Percentiles rank a stretch among this genome's conserved stretches.
phyloP scores from a whole-genome alignment of 2,797 vertebrate genomes.

The Tragopan temminckii region DNA sequence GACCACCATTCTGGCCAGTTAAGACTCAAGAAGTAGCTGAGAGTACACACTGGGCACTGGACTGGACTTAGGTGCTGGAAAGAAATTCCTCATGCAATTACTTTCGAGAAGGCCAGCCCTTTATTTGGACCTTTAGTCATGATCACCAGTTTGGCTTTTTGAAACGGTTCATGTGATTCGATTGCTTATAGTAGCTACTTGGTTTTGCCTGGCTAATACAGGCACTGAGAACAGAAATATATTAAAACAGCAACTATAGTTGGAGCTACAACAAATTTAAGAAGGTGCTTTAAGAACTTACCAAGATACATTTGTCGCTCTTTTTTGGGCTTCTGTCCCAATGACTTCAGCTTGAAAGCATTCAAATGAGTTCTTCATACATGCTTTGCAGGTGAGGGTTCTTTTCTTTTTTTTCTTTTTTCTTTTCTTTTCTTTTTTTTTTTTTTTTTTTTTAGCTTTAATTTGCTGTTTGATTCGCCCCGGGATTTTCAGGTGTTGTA shows the following conservation, averaged over 20 bases:
- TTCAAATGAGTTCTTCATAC: slow-evolving; percentile 90
- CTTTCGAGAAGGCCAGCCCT: background rate
- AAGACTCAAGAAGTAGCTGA: background rate
- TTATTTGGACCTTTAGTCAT: background rate
- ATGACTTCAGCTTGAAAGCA: slow-evolving; percentile 89
- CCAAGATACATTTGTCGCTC: slow-evolving; percentile 61
- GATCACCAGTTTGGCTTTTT: background rate
- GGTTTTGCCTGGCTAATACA: slow-evolving; percentile 2
- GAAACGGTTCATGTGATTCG: background rate
- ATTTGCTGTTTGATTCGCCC: slow-evolving; percentile 88
- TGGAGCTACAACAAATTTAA: slow-evolving; percentile 41
- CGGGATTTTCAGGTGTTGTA: slow-evolving; percentile 92
- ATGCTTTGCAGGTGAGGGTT: slow-evolving; percentile 88
- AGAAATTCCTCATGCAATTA: background rate
- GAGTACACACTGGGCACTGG: background rate
- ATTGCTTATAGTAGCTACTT: slow-evolving; percentile 41
- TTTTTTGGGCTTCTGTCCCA: slow-evolving; percentile 79
- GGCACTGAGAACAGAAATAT: slow-evolving; percentile 23
- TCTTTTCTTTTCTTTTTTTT: slow-evolving; percentile 66
- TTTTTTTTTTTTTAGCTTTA: slow-evolving; percentile 84
- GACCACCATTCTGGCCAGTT: background rate
- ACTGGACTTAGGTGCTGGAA: background rate
- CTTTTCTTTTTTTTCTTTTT: slow-evolving; percentile 28
- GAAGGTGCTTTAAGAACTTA: slow-evolving; percentile 72
- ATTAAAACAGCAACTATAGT: slow-evolving; percentile 35